Evolutionary conservation across 2,888 invertebrate species (phyloP).

Genomic region (Lumbricus terrestris): DNA sequence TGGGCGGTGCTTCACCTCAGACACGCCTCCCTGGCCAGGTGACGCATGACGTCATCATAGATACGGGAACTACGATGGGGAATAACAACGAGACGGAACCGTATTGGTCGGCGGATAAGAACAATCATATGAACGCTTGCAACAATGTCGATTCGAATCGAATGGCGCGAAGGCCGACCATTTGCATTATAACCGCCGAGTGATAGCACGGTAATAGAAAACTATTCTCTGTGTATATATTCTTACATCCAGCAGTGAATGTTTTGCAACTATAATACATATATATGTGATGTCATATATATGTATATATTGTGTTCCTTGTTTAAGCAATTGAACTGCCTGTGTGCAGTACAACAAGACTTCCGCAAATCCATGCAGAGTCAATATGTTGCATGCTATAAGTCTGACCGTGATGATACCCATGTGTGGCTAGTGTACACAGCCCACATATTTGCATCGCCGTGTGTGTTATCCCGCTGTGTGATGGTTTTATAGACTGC

Average conservation of each 20-base stretch:
- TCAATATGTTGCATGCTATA: neutral
- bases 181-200: slow-evolving; percentile 12
- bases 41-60: neutral
- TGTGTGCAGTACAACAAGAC: neutral
- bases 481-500: neutral
- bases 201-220: neutral
- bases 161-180: neutral
- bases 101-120: neutral
- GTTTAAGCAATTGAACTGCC: neutral
- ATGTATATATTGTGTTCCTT: neutral
- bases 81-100: slow-evolving; percentile 9
- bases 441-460: no score
- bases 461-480: no score
- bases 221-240: neutral
- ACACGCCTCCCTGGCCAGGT: neutral
- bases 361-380: neutral
- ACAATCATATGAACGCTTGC: neutral
- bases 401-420: neutral
- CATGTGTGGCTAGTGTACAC: no score
- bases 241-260: neutral
- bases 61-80: neutral
- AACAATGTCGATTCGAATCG: neutral
- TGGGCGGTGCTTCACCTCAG: neutral
- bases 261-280: neutral
- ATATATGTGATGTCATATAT: neutral